Conservation (phyloP, 2,113 vertebrate genomes). For the Chionis minor region DNA sequence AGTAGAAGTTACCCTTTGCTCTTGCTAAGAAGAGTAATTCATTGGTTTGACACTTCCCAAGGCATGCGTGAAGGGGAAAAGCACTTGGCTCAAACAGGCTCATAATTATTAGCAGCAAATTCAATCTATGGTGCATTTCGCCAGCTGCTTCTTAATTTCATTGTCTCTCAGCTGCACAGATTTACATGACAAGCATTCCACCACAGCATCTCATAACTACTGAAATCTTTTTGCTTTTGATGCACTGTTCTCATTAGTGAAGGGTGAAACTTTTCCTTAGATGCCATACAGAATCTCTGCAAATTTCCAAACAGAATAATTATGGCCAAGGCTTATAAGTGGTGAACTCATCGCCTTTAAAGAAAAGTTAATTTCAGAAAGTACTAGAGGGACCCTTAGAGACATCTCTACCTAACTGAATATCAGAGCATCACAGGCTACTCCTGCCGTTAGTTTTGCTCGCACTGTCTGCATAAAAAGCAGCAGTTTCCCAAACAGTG, state of each 20-base stretch:
- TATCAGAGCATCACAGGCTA: not conserved
- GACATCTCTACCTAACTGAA: not conserved
- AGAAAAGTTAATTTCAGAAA: not conserved
- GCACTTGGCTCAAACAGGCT: not conserved
- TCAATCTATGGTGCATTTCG: not conserved
- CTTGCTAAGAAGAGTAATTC: constrained; percentile 23
- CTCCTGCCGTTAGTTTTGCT: not conserved
- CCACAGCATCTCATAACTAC: not conserved
- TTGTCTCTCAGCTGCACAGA: not conserved
- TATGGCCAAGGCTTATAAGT: not conserved
- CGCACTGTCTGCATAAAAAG: not conserved
- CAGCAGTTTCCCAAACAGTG: not conserved
- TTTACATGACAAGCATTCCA: not conserved
- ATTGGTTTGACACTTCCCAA: constrained; percentile 11
- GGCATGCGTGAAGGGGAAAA: not conserved
- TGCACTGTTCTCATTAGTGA: not conserved
- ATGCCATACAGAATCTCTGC: not conserved
- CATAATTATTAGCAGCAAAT: constrained; percentile 14
- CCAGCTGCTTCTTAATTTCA: constrained; percentile 23
- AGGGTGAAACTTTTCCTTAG: not conserved
- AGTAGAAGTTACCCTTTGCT: constrained; percentile 32
- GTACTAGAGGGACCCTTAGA: not conserved
- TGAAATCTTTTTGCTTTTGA: not conserved
- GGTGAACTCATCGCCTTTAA: not conserved
- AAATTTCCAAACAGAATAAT: not conserved